Base-by-base conservation (phyloP, 35 echinoderm and acorn worm species). In the Chiridota heheva region DNA sequence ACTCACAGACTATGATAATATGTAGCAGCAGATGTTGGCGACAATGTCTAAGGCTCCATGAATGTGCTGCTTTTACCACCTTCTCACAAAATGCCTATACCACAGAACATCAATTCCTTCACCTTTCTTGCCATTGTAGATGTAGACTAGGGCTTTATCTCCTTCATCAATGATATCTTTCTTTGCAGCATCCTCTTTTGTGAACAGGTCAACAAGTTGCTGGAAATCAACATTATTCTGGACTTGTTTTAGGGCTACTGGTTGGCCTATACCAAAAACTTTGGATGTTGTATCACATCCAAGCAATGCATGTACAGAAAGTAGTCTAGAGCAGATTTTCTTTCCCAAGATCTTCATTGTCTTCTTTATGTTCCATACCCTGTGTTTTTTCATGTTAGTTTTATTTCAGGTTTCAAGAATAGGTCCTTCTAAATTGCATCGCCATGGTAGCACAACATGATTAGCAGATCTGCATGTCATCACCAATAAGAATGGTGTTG, bases 251-350 rank as follows among this genome's bases (percentile, higher is more conserved):
- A 3, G 5, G 29, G 42, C 27, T 57, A 32, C 42, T 67, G 36
- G 30, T 73, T 82, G 81, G 1, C 68, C 67, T 42, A 81, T 55
- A 8, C 86, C 77, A 82, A 72, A 82, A 18, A 89, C 5, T 59
- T 40, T 36, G 32, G 66, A 82, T 61, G 78, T 81, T 67, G 86
- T 61, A 40, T 89, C 86, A 73, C 86, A 89, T 13, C 76, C 86
- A 18, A 67, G 36, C 1, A 89, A 18, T 41, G 77, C 77, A 46
- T 89, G 77, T 31, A 49, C 38, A 40, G 82, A 89, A 3, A 82
- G 77, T n/a, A 81, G 36, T 16, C 30, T 4, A 34, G 34, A 46
- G 32, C 86, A 89, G 0, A 62, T 51, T 20, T 73, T 28, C n/a
- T 42, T 33, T 42, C 86, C 77, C 16, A 81, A 15, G 0, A 38